A percentile compares a stretch with the other conserved stretches of the same genome.
Evolutionary conservation across 2,113 vertebrate genomes (phyloP).

Genomic region (Penelope pileata): DNA sequence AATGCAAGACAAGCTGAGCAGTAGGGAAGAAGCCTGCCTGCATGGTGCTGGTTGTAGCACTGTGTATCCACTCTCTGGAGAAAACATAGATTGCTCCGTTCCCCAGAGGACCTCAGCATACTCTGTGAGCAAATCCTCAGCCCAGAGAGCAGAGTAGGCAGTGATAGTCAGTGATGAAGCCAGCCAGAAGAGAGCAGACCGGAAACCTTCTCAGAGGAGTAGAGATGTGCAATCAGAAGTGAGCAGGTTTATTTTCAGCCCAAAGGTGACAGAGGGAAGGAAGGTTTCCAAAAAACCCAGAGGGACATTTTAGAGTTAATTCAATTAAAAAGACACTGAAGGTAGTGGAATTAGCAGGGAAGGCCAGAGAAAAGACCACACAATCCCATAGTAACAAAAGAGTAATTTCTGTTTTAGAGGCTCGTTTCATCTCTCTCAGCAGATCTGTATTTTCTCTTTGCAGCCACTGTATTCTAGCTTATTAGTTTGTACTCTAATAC

Average conservation of each 20-base stretch:
- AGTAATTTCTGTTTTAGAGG: neutral
- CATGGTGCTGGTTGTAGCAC: neutral
- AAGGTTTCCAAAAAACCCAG: neutral
- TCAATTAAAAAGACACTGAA: neutral
- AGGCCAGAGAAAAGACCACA: neutral
- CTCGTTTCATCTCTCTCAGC: neutral
- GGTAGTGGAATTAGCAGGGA: neutral
- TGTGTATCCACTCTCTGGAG: neutral
- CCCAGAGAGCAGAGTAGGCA: neutral
- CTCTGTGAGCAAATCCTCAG: neutral
- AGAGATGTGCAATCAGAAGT: neutral
- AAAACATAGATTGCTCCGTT: neutral
- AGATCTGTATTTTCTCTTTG: constrained; percentile 18
- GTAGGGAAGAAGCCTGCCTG: neutral
- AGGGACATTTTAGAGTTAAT: neutral
- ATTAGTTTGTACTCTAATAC: constrained; percentile 34
- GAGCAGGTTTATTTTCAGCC: neutral
- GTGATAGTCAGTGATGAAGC: neutral
- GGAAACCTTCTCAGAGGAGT: neutral
- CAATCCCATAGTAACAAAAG: neutral
- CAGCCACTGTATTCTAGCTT: constrained; percentile 7
- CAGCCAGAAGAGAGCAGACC: neutral
- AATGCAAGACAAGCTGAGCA: neutral
- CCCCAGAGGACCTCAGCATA: neutral
- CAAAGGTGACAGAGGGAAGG: neutral